Evolutionary conservation across 2,113 vertebrate species (phyloP).

Genomic region (Pseudorasbora parva): DNA sequence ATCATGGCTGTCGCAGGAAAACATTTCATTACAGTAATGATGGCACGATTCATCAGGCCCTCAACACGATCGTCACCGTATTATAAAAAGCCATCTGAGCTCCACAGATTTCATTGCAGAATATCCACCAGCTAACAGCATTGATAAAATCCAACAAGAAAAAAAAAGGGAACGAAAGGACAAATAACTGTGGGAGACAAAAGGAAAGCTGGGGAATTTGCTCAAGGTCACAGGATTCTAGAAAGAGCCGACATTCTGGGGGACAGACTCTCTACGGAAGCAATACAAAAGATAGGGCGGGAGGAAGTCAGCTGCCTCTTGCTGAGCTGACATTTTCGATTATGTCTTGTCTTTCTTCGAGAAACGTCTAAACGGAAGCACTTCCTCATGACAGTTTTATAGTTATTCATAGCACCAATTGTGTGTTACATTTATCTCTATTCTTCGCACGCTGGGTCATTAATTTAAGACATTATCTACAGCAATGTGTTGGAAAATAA

Average conservation of each 20-base stretch:
- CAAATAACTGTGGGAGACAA: conserved; percentile 20
- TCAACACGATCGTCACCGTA: conserved; percentile 19
- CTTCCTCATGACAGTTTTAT: conserved; percentile 10
- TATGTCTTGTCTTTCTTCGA: conserved; percentile 41
- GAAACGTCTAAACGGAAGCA: conserved; percentile 33
- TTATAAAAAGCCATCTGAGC: conserved; percentile 48
- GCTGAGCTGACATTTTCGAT: conserved; percentile 47
- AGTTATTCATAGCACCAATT: conserved; percentile 15
- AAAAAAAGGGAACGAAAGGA: conserved; percentile 34
- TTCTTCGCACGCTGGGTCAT: conserved; percentile 1
- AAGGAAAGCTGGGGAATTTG: conserved; percentile 32
- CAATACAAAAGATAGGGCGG: conserved; percentile 22
- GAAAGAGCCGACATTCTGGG: neutral
- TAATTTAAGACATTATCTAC: conserved; percentile 33
- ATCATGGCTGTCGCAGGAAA: conserved; percentile 44
- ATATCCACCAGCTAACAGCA: conserved; percentile 48
- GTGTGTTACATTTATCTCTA: conserved; percentile 20
- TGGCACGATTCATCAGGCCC: conserved; percentile 44
- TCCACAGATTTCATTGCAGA: conserved; percentile 46
- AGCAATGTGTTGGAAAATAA: conserved; percentile 18
- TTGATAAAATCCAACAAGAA: conserved; percentile 37
- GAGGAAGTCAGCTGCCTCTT: conserved; percentile 35
- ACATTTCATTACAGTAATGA: conserved; percentile 49
- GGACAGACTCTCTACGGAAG: conserved; percentile 31
- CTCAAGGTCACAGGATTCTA: conserved; percentile 39